phyloP scores from a whole-genome alignment of 2,888 invertebrate species.

The Ditula angustiorana region DNA sequence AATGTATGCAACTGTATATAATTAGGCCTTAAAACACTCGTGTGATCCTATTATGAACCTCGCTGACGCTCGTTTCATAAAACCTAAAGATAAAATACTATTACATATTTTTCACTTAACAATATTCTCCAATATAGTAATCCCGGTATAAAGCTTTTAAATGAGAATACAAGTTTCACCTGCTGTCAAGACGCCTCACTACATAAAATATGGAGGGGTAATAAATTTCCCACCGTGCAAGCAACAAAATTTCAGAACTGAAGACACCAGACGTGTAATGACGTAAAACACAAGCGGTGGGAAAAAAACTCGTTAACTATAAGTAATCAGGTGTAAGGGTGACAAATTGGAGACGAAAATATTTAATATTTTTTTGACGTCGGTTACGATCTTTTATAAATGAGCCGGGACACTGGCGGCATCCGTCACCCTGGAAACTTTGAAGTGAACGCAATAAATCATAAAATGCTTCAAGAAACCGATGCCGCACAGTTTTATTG shows the following conservation, averaged over 20 bases:
- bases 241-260: conserved; percentile 47
- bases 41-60: too few species aligned
- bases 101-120: not conserved
- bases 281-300: conserved; percentile 16
- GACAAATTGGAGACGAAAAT: conserved; percentile 19
- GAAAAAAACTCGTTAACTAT: conserved; percentile 8
- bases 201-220: conserved; percentile 45
- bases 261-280: conserved; percentile 40
- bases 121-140: conserved; percentile 16
- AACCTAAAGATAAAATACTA: too few species aligned
- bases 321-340: conserved; percentile 7
- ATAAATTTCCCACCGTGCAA: conserved; percentile 44
- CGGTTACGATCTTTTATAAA: conserved; percentile 22
- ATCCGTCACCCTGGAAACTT: conserved; percentile 48
- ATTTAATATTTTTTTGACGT: conserved; percentile 20
- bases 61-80: too few species aligned
- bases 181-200: conserved; percentile 32
- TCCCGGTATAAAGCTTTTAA: conserved; percentile 27
- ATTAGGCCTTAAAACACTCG: too few species aligned
- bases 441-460: conserved; percentile 50
- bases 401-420: conserved; percentile 18
- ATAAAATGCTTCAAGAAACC: conserved; percentile 44
- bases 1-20: too few species aligned
- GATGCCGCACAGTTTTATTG: conserved; percentile 44
- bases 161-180: conserved; percentile 31